These are phyloP conservation scores for Drosophila triauraria DNA, from an alignment of 1,140 invertebrate genomes.

Conservation along the genomic window DNA sequence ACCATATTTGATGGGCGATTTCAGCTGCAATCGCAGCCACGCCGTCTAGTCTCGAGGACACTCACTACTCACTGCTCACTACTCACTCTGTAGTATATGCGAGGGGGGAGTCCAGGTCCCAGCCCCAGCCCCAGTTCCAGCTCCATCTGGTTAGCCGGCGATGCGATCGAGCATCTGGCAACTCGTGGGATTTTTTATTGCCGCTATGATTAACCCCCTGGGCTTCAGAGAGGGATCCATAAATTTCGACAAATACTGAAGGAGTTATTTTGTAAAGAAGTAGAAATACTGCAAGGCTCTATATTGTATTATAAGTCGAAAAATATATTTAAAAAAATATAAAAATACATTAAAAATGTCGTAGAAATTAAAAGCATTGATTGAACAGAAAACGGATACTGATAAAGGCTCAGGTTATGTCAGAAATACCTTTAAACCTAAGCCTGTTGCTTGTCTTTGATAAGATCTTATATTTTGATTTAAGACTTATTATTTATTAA, in stretches of 20 bases:
- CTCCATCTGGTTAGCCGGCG: constrained; percentile 8
- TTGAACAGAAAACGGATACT: no score
- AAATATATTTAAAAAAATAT: no score
- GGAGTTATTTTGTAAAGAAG: neutral
- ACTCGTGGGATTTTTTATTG: constrained; percentile 58
- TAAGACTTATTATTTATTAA: no score
- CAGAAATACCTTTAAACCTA: no score
- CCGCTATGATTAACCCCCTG: constrained; percentile 54
- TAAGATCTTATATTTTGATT: no score
- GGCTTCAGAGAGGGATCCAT: constrained; percentile 6
- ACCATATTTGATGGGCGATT: constrained; percentile 71
- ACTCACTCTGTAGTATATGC: constrained; percentile 21
- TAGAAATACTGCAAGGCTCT: no score
- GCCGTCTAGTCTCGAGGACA: constrained; percentile 50
- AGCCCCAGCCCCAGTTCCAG: constrained; percentile 21
- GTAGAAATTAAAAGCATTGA: no score
- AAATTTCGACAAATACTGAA: neutral
- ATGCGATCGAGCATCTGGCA: constrained; percentile 38
- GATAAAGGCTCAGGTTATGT: no score
- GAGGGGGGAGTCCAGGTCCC: constrained; percentile 4
- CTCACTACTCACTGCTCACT: constrained; percentile 1
- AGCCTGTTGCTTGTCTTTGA: no score
- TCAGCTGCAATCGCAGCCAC: constrained; percentile 43
- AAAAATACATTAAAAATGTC: no score
- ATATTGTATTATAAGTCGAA: no score